Conservation (phyloP, 1,140 invertebrate species). For the Procambarus virginalis region DNA sequence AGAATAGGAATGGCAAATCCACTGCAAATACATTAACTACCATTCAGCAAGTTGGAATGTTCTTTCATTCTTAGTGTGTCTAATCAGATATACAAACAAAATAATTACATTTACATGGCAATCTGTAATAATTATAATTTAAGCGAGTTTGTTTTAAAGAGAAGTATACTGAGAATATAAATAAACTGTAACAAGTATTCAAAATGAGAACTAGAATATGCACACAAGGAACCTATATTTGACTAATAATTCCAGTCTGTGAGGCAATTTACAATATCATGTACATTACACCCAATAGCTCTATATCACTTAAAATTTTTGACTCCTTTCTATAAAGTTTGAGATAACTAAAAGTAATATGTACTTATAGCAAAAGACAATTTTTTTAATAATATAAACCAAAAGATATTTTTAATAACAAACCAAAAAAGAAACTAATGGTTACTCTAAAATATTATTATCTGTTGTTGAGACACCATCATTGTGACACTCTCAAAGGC, state of each 20-base stretch:
- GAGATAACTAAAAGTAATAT: neutral
- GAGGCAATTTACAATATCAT: conserved; percentile 3
- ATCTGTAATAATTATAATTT: neutral
- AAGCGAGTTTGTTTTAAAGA: neutral
- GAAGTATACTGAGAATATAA: neutral
- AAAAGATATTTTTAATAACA: neutral
- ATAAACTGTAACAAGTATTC: neutral
- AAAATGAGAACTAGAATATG: conserved; percentile 4
- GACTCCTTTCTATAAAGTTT: neutral
- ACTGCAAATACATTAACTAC: neutral
- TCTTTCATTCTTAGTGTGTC: neutral
- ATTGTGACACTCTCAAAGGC: neutral
- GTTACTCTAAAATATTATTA: too few relatives aligned
- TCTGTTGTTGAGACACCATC: too few relatives aligned
- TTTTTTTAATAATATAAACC: neutral
- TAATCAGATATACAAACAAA: neutral
- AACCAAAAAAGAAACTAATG: neutral
- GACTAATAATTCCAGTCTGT: neutral
- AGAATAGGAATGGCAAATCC: neutral
- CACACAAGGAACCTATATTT: neutral
- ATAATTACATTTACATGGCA: neutral
- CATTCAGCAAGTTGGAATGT: neutral
- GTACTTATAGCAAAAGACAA: neutral
- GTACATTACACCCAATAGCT: neutral
- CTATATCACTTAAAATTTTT: neutral